Conservation (phyloP, 1,140 invertebrate species). For the Halyomorpha halys region DNA sequence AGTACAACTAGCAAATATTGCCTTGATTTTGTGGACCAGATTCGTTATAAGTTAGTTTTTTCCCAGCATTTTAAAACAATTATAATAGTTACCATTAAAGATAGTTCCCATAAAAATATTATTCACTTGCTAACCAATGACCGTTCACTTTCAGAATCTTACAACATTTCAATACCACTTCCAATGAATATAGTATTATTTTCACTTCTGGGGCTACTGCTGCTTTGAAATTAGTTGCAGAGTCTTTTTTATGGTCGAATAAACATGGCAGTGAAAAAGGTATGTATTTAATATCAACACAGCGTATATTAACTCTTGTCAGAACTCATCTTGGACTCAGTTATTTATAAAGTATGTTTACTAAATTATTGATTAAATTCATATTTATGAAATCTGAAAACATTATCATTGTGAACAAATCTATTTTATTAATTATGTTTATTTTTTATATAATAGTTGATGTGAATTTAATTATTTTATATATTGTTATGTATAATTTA, state of each 20-base stretch:
- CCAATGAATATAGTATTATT: conserved; percentile 72
- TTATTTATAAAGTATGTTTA: too few species aligned
- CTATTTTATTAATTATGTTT: too few species aligned
- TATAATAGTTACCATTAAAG: background rate
- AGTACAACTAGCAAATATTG: conserved; percentile 58
- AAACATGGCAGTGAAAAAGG: background rate
- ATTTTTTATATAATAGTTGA: too few species aligned
- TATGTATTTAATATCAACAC: too few species aligned
- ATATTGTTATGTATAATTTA: too few species aligned
- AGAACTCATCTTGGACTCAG: too few species aligned
- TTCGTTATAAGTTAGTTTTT: conserved; percentile 55
- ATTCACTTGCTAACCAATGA: conserved; percentile 31
- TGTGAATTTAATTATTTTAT: too few species aligned
- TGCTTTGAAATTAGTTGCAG: conserved; percentile 70
- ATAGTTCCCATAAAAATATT: background rate
- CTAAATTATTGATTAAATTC: too few species aligned
- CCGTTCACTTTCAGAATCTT: conserved; percentile 50
- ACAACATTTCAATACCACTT: conserved; percentile 69
- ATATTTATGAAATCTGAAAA: too few species aligned
- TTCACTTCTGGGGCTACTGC: conserved; percentile 86
- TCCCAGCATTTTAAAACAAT: background rate
- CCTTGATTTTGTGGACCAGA: conserved; percentile 67
- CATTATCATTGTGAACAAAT: too few species aligned
- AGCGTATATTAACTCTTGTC: too few species aligned
- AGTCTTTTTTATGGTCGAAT: conserved; percentile 57